Conservation (phyloP, 2,113 vertebrate species). For the Bolborhynchus lineola region DNA sequence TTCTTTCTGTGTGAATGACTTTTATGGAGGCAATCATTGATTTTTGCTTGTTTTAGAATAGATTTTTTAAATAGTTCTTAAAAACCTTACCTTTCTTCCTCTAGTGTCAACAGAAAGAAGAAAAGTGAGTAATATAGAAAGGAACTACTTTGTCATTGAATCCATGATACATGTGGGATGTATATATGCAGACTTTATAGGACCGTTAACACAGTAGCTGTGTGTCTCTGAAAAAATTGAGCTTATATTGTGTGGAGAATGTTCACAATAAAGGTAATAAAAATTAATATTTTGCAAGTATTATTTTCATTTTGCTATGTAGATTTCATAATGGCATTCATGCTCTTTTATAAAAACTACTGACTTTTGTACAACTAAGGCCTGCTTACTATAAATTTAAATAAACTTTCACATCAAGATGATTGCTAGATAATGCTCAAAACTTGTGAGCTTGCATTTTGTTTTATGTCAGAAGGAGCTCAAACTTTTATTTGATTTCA, state of each 20-base stretch:
- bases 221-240: not conserved
- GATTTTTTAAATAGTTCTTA: conserved; percentile 4
- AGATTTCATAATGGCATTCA: not conserved
- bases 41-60: conserved; percentile 4
- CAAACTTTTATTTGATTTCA: not conserved
- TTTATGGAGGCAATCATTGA: conserved; percentile 32
- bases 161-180: not conserved
- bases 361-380: not conserved
- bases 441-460: not conserved
- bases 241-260: not conserved
- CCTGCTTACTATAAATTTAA: not conserved
- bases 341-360: not conserved
- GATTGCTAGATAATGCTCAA: not conserved
- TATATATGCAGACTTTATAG: not conserved
- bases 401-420: not conserved
- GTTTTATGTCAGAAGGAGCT: not conserved
- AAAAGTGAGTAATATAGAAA: not conserved
- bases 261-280: not conserved
- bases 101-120: not conserved
- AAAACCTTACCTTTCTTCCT: conserved; percentile 14
- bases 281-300: not conserved
- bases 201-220: not conserved
- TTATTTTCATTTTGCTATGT: not conserved
- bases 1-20: conserved; percentile 22
- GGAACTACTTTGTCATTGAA: not conserved